Evolutionary conservation across 1,140 invertebrate species (phyloP).

Genomic region (Heliconius eleuchia): DNA sequence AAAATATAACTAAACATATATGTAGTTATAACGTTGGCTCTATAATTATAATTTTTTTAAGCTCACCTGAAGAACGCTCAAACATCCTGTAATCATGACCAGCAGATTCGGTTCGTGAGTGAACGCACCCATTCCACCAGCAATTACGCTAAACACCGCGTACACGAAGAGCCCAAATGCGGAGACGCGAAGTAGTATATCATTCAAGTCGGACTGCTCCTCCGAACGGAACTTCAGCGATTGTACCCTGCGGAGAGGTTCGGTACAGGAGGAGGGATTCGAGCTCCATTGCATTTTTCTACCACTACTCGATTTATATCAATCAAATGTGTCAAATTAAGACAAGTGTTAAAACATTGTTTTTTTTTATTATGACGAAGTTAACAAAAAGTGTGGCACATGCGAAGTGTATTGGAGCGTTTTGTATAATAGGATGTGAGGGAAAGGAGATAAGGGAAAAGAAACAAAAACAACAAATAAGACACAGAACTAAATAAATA

Average conservation of each 20-base stretch:
- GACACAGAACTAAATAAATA: slow-evolving; percentile 29
- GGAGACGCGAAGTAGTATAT: slow-evolving; percentile 94
- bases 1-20: no score
- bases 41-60: neutral
- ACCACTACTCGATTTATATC: slow-evolving; percentile 61
- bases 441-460: slow-evolving; percentile 14
- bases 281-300: slow-evolving; percentile 79
- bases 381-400: neutral
- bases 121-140: slow-evolving; percentile 91
- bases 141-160: slow-evolving; percentile 95
- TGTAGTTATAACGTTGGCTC: no score
- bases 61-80: slow-evolving; percentile 90
- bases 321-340: slow-evolving; percentile 12
- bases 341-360: neutral
- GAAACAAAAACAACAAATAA: slow-evolving; percentile 37
- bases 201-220: slow-evolving; percentile 93
- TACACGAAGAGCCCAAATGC: slow-evolving; percentile 96
- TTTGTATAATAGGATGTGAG: slow-evolving; percentile 25
- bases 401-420: slow-evolving; percentile 20
- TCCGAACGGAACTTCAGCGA: slow-evolving; percentile 93
- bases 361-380: neutral
- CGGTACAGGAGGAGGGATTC: slow-evolving; percentile 76
- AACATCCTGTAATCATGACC: slow-evolving; percentile 93
- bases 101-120: slow-evolving; percentile 93
- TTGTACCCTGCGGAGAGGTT: slow-evolving; percentile 87